Base-by-base conservation (phyloP, 2,888 invertebrate genomes). In the Acronicta psi region DNA sequence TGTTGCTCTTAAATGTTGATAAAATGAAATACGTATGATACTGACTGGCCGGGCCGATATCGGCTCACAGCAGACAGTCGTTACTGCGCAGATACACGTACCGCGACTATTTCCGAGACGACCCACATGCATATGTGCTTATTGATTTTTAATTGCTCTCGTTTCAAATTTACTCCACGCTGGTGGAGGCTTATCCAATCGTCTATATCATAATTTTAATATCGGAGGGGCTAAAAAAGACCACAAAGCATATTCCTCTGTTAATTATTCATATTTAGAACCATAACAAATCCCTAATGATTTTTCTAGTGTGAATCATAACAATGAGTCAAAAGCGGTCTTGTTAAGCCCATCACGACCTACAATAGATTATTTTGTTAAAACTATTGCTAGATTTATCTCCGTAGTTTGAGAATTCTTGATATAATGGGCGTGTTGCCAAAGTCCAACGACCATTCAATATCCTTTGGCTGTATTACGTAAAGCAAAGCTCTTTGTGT, bases 131-230 rank as follows among this genome's bases (percentile, higher is more conserved):
- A 72, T 63, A 68, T 69, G 44, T 52, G 54, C 20, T 63, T 69
- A 79, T 75, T 67, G 77, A 66, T 77, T 72, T 78, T 73, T 76
- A 73, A 78, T 73, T 66, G 68, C 59, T 46, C 45, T 50, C 37
- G 52, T 59, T 66, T 60, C 43, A 57, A 64, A 70, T 73, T 65
- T 59, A 51, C 14, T 47, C 23, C 18, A 51, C 25, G 49, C 41
- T 29, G 42, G 36, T 31, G 25, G 57, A 52, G 29, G 23, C 25
- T 43, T 37, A 46, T 44, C 10, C 43, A 36, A 52, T 40, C 29
- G 13, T 36, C 51, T 41, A 23, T 31, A 38, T 40, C 23, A n/a
- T 31, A 18, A 7, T 41, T 17, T 13, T 36, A 29, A 40, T 20
- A 29, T 36, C 44, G 34, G 25, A 1, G 29, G 7, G 2, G 29